phyloP scores from a whole-genome alignment of 2,113 vertebrate genomes.

The Bubo bubo region DNA sequence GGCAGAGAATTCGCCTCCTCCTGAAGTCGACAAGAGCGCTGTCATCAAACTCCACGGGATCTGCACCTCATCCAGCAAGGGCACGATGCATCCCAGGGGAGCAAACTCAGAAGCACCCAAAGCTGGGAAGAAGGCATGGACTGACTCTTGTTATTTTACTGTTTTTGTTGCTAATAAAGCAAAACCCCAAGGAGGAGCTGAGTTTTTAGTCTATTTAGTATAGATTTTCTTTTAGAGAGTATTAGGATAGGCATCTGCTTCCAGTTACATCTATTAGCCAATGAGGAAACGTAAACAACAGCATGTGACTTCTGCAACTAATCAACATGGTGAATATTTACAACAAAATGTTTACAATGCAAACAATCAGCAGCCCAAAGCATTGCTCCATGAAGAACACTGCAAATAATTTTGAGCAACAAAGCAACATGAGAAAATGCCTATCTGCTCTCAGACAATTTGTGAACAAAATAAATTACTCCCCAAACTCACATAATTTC shows the following conservation, averaged over 20 bases:
- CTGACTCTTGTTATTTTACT: neutral
- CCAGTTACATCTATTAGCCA: constrained; percentile 37
- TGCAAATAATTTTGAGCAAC: constrained; percentile 56
- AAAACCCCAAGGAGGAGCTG: constrained; percentile 3
- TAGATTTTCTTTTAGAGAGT: constrained; percentile 18
- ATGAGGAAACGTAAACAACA: neutral
- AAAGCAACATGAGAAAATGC: constrained; percentile 54
- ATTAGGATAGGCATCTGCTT: constrained; percentile 56
- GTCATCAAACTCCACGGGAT: neutral
- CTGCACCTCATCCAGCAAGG: fast-evolving
- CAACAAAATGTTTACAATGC: constrained; percentile 57
- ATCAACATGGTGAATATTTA: constrained; percentile 62
- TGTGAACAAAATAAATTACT: constrained; percentile 53
- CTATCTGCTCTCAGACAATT: constrained; percentile 51
- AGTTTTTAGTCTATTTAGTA: neutral
- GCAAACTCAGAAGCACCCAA: neutral
- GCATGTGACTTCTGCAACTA: constrained; percentile 38
- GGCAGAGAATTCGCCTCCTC: neutral
- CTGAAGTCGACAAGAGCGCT: neutral
- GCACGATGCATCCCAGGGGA: neutral
- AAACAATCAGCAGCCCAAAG: constrained; percentile 60
- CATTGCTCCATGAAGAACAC: constrained; percentile 52
- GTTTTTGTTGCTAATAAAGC: neutral
- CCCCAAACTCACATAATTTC: constrained; percentile 49
- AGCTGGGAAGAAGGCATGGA: neutral